Base-by-base conservation (phyloP, 2,113 vertebrate species). In the Galbula dea region DNA sequence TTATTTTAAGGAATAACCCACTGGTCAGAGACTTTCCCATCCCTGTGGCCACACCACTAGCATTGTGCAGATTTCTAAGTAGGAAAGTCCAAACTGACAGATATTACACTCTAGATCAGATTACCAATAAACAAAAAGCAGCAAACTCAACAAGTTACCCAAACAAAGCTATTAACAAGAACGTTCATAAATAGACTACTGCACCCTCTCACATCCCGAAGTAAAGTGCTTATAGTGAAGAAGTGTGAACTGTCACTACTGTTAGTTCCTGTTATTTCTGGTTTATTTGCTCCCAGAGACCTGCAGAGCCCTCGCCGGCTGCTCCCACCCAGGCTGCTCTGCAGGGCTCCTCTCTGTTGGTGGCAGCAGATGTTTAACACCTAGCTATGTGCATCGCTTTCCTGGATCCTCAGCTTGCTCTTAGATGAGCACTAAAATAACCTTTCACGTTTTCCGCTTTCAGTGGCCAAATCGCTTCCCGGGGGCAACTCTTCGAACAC, bases 281-380 rank as follows among this genome's bases (percentile, higher is more conserved):
- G 1, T 36, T 6, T 7, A 8, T 12, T 23, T 12, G 39, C 30
- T 72, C 4, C 41, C 51, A 79, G 49, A 3, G 37, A 3, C 26
- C 22, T 2, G 22, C 0, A 0, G 59, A 77, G 41, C 81, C 51
- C 74, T 41, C 15, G 30, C 45, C 0, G 29, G 16, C 21, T 5
- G 37, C 61, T 29, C 20, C 10, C 41, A 7, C 37, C 0, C 21
- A 19, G 62, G 22, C 32, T 89, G 88, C 86, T 90, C 88, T 83
- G 80, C 68, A 18, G 24, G 46, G 61, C 68, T 90, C 34, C 82
- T 36, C 91, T 83, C 82, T 45, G 5, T 2, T 58, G 90, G 88
- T 46, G 85, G 85, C 85, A 96, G 92, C 86, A 85, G 20, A 26
- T 7, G n/a, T 16, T n/a, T 1, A 34, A 80, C 89, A 89, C 90